Conservation (phyloP, 1,140 invertebrate genomes). For the Zophobas morio region DNA sequence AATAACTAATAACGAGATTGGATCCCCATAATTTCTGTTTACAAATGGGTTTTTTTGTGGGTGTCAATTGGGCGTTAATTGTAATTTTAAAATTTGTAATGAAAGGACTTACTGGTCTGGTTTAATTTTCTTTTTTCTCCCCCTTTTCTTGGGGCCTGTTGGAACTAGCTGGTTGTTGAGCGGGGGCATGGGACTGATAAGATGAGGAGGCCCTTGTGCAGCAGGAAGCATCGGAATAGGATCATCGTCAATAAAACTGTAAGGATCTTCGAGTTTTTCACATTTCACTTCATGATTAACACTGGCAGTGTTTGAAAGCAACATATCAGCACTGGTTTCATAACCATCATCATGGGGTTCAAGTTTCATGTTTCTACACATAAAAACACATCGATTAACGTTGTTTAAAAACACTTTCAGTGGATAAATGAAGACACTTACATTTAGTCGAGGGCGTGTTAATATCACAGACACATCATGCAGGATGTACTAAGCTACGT, state of each 20-base stretch:
- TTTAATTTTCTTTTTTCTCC: conserved; percentile 84
- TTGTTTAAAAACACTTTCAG: conserved; percentile 48
- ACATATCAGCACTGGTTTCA: conserved; percentile 87
- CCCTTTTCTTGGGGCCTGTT: conserved; percentile 84
- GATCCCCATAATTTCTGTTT: too few species aligned
- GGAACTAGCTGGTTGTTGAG: conserved; percentile 73
- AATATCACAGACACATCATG: conserved; percentile 45
- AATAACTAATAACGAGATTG: too few species aligned
- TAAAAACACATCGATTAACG: conserved; percentile 44
- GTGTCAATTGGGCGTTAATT: neutral
- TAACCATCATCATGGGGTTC: conserved; percentile 89
- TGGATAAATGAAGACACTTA: conserved; percentile 41
- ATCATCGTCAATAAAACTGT: conserved; percentile 87
- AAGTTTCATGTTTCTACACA: conserved; percentile 72
- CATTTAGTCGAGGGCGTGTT: conserved; percentile 52
- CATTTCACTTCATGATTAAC: conserved; percentile 72
- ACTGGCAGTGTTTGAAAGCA: conserved; percentile 69
- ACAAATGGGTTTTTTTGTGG: too few species aligned
- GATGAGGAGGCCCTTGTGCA: conserved; percentile 59
- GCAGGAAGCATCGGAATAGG: conserved; percentile 71
- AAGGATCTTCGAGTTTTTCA: conserved; percentile 80
- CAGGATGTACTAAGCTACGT: conserved; percentile 44
- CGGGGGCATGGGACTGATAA: conserved; percentile 60
- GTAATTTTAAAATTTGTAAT: conserved; percentile 20
- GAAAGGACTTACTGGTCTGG: conserved; percentile 71